A percentile compares a stretch with the other conserved stretches of the same genome.
phyloP scores from a whole-genome alignment of 2,888 invertebrate species.

The Phengaris alcon region DNA sequence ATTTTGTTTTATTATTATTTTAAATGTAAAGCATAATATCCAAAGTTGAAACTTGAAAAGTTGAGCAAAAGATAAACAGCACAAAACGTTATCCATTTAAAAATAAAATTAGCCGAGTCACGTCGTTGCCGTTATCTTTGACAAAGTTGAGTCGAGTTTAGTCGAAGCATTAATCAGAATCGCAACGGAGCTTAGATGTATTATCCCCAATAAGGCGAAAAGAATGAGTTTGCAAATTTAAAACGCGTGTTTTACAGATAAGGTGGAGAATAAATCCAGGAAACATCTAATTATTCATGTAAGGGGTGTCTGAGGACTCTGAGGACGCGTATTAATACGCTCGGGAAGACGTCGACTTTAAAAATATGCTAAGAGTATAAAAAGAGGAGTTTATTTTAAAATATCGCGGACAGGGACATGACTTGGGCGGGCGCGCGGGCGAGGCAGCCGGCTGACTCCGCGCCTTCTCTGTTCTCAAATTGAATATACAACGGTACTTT shows the following conservation, averaged over 20 bases:
- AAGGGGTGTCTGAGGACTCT: conserved; percentile 72
- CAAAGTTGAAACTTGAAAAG: neutral
- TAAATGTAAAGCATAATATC: neutral
- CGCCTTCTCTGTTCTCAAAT: conserved; percentile 60
- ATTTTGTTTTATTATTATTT: neutral
- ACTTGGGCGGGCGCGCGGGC: conserved; percentile 62
- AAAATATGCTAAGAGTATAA: conserved; percentile 65
- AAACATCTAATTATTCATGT: conserved; percentile 79
- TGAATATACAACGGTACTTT: conserved; percentile 47
- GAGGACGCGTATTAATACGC: conserved; percentile 71
- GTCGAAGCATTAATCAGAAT: conserved; percentile 76
- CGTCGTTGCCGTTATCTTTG: conserved; percentile 73
- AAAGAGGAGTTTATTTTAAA: conserved; percentile 67
- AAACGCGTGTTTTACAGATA: conserved; percentile 76
- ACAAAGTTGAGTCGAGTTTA: conserved; percentile 70
- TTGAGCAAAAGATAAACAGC: neutral
- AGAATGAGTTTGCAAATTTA: conserved; percentile 77
- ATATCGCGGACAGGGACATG: conserved; percentile 63
- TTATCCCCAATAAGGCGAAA: conserved; percentile 77
- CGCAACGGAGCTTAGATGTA: conserved; percentile 70
- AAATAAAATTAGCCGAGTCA: conserved; percentile 73
- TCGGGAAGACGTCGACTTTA: conserved; percentile 52
- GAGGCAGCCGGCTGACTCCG: conserved; percentile 42
- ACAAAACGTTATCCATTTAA: conserved; percentile 37
- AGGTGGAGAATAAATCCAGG: conserved; percentile 64